Evolutionary conservation across 2,113 vertebrate genomes (phyloP), one percentile per base, ranked within the genome.

Genomic region (Garra rufa): DNA sequence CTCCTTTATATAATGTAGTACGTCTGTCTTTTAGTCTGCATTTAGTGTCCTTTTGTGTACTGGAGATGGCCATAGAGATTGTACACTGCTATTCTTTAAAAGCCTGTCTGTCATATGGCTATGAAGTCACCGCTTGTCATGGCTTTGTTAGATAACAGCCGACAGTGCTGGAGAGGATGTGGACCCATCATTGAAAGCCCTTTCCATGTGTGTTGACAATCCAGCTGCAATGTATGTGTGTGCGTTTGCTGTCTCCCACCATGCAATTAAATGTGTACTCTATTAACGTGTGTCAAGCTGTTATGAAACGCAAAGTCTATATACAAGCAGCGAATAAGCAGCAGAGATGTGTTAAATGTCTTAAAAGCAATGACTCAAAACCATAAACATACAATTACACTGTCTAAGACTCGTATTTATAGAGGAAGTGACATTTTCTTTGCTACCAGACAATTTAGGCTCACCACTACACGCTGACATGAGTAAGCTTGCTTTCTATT

Each of bases 371-470:
- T 67, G 55, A 82, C 70, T 43, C 65, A 38, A 85, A 78, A 21
- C 83, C 80, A 65, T n/a, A 85, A 44, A 43, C 55, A 38, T 17
- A 50, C 83, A 83, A 83, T 85, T 67, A 48, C 26, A 34, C 83
- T 65, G 55, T 44, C 73, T n/a, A 77, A 59, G n/a, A 28, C n/a
- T 73, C 10, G 9, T 82, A 52, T 82, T 78, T 70, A 78, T 73
- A 61, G 65, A 55, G 83, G 86, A 87, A 82, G 67, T 63, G 30
- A 52, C 65, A 65, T 26, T 48, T 24, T 73, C 46, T 65, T 10
- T 59, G 38, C 65, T 59, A 50, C 26, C 24, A 14, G 41, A 30
- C 55, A 55, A 75, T 78, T 76, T 34, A 44, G 63, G 74, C 46
- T 84, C 83, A 71, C 69, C 43, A 21, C 38, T 50, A 50, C 65